Conservation (phyloP, 2,888 invertebrate species). For the Oligia fasciuncula region DNA sequence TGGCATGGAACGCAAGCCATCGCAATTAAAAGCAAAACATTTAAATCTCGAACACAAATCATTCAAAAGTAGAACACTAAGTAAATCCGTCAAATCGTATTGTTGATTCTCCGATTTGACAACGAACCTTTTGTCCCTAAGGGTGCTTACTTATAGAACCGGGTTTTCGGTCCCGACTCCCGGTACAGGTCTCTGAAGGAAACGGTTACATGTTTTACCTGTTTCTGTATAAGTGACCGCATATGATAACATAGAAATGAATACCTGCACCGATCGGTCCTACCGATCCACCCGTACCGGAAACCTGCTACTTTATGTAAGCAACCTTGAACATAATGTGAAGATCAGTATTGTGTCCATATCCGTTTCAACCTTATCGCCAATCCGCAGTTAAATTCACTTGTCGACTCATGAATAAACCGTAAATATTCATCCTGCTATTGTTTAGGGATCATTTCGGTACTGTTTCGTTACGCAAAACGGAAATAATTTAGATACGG, state of each 20-base stretch:
- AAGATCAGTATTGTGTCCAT: conserved; percentile 54
- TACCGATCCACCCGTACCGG: no score
- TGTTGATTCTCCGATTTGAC: conserved; percentile 19
- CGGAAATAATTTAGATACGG: conserved; percentile 46
- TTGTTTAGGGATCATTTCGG: conserved; percentile 44
- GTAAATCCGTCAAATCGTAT: conserved; percentile 23
- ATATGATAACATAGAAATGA: no score
- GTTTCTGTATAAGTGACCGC: no score
- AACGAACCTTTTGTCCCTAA: conserved; percentile 29
- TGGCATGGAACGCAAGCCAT: neutral
- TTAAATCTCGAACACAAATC: conserved; percentile 3
- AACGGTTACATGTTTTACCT: no score
- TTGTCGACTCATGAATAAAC: conserved; percentile 55
- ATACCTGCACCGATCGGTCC: no score
- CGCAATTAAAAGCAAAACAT: conserved; percentile 2
- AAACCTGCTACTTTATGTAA: no score
- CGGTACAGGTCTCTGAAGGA: no score
- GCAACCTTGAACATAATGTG: conserved; percentile 45
- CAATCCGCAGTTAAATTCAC: conserved; percentile 53
- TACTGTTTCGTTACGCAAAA: conserved; percentile 12
- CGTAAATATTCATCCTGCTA: conserved; percentile 52
- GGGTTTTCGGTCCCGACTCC: no score
- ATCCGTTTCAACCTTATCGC: conserved; percentile 58
- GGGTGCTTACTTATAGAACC: no score
- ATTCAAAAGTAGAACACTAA: neutral